Evolutionary conservation across 2,113 vertebrate genomes (phyloP), one percentile per base, ranked within the genome.

Genomic region (Cercocebus atys): DNA sequence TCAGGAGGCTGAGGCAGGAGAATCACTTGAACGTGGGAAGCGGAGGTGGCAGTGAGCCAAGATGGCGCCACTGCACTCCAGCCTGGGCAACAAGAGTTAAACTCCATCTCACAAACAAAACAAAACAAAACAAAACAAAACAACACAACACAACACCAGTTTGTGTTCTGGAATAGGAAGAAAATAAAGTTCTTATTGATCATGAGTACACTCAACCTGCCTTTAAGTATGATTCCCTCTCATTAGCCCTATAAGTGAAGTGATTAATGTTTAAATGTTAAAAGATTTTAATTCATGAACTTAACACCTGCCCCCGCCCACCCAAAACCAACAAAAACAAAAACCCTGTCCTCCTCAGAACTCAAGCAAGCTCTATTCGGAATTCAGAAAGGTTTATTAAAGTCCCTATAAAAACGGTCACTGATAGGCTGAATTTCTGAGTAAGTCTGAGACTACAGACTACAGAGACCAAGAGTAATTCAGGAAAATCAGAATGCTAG

Each of bases 91-190:
- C 11, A 64, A 30, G 61, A 64, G 13, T 64, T 30, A 64, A 64
- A 30, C 27, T 64, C 12, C 13, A 30, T 32, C 61, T 64, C 61
- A 32, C 13, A 64, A 64, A 64, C 52, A 55, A 55, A 55, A 55
- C 52, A 55, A 55, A 52, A 52, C 52, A 55, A 55, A 55, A 55
- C 52, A 55, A 55, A 55, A 52, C 52, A 52, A 52, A 18, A 55
- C 17, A n/a, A n/a, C n/a, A n/a, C n/a, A n/a, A n/a, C n/a, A n/a
- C n/a, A 55, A 20, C 18, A 55, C 45, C 61, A 64, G 12, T 64
- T 64, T 30, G 30, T 30, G 12, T 64, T 89, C 76, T 86, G 66
- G 27, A 14, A 32, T 61, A 86, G 52, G n/a, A 92, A 97, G 68
- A 94, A 96, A 89, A 73, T 43, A 32, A 57, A 90, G 45, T 35